Evolutionary conservation across 2,888 invertebrate genomes (phyloP).

Genomic region (Pegoplata infirma): DNA sequence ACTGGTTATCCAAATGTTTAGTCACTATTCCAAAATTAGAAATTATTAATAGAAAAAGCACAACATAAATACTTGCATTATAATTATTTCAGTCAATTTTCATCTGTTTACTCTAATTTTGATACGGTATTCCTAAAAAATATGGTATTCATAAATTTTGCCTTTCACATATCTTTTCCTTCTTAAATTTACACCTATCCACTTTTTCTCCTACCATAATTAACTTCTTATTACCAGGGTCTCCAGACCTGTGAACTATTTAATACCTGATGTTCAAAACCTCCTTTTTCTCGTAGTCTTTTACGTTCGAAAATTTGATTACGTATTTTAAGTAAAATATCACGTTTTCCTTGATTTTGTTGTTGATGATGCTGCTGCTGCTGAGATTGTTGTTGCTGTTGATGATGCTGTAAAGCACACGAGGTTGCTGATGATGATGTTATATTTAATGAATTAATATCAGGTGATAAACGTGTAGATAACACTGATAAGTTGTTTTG

Average conservation of each 20-base stretch:
- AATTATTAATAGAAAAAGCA: too few relatives aligned
- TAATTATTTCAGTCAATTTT: too few relatives aligned
- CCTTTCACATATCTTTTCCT: too few relatives aligned
- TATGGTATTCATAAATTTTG: too few relatives aligned
- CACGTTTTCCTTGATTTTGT: conserved; percentile 66
- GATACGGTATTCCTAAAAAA: too few relatives aligned
- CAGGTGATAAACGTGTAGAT: conserved; percentile 54
- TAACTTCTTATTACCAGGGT: conserved; percentile 69
- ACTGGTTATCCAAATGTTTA: too few relatives aligned
- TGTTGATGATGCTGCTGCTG: conserved; percentile 21
- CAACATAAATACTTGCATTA: too few relatives aligned
- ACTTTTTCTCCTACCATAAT: not conserved
- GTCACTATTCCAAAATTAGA: too few relatives aligned
- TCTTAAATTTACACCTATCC: too few relatives aligned
- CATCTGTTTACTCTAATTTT: too few relatives aligned
- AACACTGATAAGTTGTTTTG: conserved; percentile 25
- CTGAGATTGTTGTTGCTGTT: conserved; percentile 19
- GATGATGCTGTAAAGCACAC: conserved; percentile 52
- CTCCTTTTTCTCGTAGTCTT: conserved; percentile 72
- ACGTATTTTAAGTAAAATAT: conserved; percentile 75
- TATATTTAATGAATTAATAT: conserved; percentile 58
- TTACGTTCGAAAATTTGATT: conserved; percentile 75
- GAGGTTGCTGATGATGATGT: conserved; percentile 25
- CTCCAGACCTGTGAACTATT: conserved; percentile 70
- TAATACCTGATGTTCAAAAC: conserved; percentile 66